Base-by-base conservation (phyloP, 30 jellyfish, hydroid and myxozoan species). In the Hydractinia echinata region DNA sequence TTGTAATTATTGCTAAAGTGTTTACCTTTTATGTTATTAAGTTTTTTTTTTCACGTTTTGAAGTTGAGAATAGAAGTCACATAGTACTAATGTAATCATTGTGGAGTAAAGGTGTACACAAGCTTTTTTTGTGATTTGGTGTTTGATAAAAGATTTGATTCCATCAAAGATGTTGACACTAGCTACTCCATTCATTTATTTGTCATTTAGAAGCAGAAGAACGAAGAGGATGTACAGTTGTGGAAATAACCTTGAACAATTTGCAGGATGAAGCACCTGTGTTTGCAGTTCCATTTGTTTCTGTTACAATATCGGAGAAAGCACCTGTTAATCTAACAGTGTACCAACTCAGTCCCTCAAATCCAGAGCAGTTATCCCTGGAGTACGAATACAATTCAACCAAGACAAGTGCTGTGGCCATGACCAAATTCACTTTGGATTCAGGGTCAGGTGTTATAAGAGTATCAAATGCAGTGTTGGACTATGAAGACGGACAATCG, bases 251-350 rank as follows among this genome's bases (percentile, higher is more conserved):
- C 8, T 85, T 91, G 16, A 16, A 10, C 51, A 94, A 91, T 61
- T 83, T 54, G 18, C 81, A 89, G 62, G 96, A 89, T 85, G 84
- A 89, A 44, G 62, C 68, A 67, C 96, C 96, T 2, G 64, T 89
- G 19, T 55, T 89, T 51, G 61, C 44, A 48, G 84, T 51, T 49
- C 85, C 76, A 48, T 72, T 73, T 4, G 16, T 81, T 53, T 69
- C 86, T 15, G 77, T 89, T 53, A 53, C 82, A 5, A 85, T 89
- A 6, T 54, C 64, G 16, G 96, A 89, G 50, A 71, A 71, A 19
- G 69, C 60, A 6, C 81, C 67, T 9, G 67, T 71, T 9, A 58
- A 58, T n/a, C 9, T 30, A 20, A 50, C 55, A 8, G 61, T 71
- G 7, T 71, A 71, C 51, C 55, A 30, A 8, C n/a, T 71, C 13